Base-by-base conservation (phyloP, 2,113 vertebrate genomes). In the Pagrus major region DNA sequence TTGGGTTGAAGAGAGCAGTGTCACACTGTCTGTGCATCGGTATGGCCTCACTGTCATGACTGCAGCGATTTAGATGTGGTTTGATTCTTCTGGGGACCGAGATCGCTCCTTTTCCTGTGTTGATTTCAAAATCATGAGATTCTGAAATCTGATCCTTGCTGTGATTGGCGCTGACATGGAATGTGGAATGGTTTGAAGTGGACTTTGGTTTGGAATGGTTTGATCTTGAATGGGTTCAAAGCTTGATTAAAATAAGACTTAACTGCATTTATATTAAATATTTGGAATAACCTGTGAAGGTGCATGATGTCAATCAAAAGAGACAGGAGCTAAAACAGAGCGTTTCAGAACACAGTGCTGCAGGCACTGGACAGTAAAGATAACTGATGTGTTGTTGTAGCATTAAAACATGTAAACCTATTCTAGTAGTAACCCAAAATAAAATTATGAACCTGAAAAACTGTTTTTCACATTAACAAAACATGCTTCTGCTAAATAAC, bases 61-160 rank as follows among this genome's bases (percentile, higher is more conserved):
- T 18, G 75, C 47, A 37, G 21, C n/a, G 3, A 42, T 15, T n/a
- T 35, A 69, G 77, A n/a, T 31, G 70, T 51, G 69, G 61, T 63
- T 86, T 71, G 35, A 33, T 64, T 78, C 59, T n/a, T 54, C 33
- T 12, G 56, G 42, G 77, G 54, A 49, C 6, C 3, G 67, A 76
- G 46, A 39, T 27, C 21, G 5, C 61, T 61, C 23, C 44, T 44
- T 60, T 66, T 69, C 23, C 58, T 52, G 4, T 0, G 46, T 65
- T 37, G 69, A 81, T 85, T 89, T 90, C 80, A 84, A 76, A 82
- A 88, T 86, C 77, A 14, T 0, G 15, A 41, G 29, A 76, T 86
- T 78, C 56, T 81, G 79, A 86, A 78, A 78, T 79, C 56, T 1
- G 74, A 51, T 42, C 82, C 39, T 72, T 59, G 73, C 69, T 72